These are phyloP conservation scores for Lepidurus arcticus DNA, from an alignment of 1,140 invertebrate genomes.

Conservation along the genomic window DNA sequence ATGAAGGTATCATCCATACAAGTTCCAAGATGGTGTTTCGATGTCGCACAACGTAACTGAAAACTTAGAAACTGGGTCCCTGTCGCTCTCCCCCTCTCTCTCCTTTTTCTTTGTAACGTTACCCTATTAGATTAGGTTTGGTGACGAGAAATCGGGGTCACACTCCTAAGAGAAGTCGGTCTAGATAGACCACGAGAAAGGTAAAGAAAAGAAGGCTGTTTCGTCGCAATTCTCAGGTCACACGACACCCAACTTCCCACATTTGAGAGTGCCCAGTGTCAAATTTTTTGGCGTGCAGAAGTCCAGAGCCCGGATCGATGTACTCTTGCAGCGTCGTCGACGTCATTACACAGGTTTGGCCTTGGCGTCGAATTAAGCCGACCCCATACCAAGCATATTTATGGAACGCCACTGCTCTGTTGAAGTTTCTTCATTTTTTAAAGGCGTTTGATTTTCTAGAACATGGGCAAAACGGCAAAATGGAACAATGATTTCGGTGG, in stretches of 20 bases:
- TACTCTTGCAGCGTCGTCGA: no score
- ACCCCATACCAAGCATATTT: not conserved
- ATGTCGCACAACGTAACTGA: not conserved
- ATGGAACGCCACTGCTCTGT: not conserved
- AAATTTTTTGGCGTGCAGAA: not conserved
- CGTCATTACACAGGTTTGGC: not conserved
- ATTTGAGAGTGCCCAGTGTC: not conserved
- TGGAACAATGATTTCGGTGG: no score
- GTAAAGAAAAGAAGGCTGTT: not conserved
- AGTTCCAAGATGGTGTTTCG: not conserved
- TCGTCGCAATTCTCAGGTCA: not conserved
- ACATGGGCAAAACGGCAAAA: not conserved
- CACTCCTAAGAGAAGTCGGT: not conserved
- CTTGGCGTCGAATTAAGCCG: slow-evolving; percentile 1
- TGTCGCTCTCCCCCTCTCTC: not conserved
- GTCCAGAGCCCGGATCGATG: no score
- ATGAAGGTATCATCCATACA: no score
- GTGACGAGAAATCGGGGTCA: slow-evolving; percentile 20
- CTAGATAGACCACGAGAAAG: not conserved
- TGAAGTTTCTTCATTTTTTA: not conserved
- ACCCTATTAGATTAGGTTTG: slow-evolving; percentile 2
- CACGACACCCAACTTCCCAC: not conserved
- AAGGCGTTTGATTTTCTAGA: not conserved
- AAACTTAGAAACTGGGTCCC: not conserved
- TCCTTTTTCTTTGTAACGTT: not conserved